A percentile compares a stretch with the other conserved stretches of the same genome.
Evolutionary conservation across 2,888 invertebrate genomes (phyloP).

Genomic region (Bellardia bayeri): DNA sequence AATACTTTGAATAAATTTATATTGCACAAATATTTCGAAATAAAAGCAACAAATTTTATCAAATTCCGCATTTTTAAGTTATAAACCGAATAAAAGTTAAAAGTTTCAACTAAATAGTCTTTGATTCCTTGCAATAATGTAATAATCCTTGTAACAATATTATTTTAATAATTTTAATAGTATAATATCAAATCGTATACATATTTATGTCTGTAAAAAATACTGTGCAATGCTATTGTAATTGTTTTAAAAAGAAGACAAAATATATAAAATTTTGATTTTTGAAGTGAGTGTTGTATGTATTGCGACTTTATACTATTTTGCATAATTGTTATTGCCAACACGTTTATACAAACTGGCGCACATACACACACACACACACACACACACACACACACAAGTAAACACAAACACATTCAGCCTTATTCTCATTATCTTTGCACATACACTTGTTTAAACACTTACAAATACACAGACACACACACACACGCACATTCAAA

Average conservation of each 20-base stretch:
- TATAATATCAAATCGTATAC: too few species aligned
- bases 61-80: too few species aligned
- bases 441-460: conserved; percentile 45
- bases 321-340: conserved; percentile 75
- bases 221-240: too few species aligned
- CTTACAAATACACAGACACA: conserved; percentile 33
- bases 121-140: too few species aligned
- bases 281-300: conserved; percentile 43
- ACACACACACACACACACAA: conserved; percentile 24
- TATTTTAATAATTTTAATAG: too few species aligned
- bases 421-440: conserved; percentile 40
- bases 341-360: conserved; percentile 60
- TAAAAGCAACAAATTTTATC: too few species aligned
- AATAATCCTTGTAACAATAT: too few species aligned
- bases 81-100: too few species aligned
- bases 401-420: conserved; percentile 17
- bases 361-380: conserved; percentile 14
- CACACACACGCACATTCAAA: conserved; percentile 36
- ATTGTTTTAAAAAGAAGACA: not conserved
- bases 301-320: conserved; percentile 65
- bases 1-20: too few species aligned
- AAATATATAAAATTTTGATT: not conserved
- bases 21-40: too few species aligned
- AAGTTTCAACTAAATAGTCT: too few species aligned
- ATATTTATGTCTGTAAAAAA: too few species aligned